Evolutionary conservation across 92 coral and sea anemone genomes (phyloP).

Genomic region (Epizoanthus ramosus): DNA sequence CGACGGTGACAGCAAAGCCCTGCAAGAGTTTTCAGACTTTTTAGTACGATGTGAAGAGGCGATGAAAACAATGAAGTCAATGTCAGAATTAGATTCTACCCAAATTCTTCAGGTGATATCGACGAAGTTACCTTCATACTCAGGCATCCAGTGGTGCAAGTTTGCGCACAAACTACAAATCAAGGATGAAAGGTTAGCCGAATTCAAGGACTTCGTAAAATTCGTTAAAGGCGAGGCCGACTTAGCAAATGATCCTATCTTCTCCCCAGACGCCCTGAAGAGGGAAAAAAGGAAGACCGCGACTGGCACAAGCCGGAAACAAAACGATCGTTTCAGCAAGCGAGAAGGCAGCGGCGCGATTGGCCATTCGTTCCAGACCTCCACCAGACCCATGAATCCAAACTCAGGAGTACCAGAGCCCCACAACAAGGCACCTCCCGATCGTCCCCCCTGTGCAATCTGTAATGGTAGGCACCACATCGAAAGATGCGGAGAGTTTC

Average conservation of each 20-base stretch:
- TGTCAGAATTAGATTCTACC: conserved; percentile 58
- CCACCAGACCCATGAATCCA: too few species aligned
- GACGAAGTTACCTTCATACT: conserved; percentile 64
- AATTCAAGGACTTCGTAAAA: conserved; percentile 50
- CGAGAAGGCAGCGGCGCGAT: background rate
- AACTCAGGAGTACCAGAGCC: too few species aligned
- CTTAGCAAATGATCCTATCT: conserved; percentile 70
- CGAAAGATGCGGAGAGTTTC: conserved; percentile 46
- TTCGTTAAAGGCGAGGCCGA: conserved; percentile 66
- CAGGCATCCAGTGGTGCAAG: conserved; percentile 66
- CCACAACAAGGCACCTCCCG: too few species aligned
- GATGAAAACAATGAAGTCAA: conserved; percentile 48
- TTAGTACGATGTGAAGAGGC: conserved; percentile 63
- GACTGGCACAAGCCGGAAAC: background rate
- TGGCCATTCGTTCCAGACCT: background rate
- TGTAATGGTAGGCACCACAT: conserved; percentile 52
- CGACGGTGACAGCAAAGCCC: conserved; percentile 64
- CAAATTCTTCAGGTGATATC: conserved; percentile 26
- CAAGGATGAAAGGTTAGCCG: conserved; percentile 31
- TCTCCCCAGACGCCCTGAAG: conserved; percentile 67
- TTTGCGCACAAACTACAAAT: conserved; percentile 53
- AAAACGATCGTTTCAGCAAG: background rate
- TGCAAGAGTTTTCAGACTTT: conserved; percentile 68
- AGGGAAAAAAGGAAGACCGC: conserved; percentile 37
- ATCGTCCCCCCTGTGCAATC: conserved; percentile 35